Evolutionary conservation across 2,888 invertebrate species (phyloP), one percentile per base, ranked within the genome.

Genomic region (Lepetodrilus schrolli): DNA sequence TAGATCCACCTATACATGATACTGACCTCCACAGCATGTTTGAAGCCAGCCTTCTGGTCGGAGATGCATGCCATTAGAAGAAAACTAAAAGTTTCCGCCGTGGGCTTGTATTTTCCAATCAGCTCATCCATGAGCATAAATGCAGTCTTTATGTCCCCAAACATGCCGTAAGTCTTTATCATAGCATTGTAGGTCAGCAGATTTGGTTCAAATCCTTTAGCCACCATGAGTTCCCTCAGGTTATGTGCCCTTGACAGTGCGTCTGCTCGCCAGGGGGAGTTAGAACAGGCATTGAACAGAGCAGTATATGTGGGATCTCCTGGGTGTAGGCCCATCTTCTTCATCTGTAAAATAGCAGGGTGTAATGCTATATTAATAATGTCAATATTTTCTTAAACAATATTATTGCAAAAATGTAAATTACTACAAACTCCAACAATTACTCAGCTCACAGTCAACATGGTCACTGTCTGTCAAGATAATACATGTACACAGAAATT

Each of bases 141-240:
- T 0, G 97, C 95, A 43, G 93, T 94, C 74, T 93, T 87, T 20
- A 96, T 88, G 88, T 96, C 95, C 0, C 95, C 95, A 90, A 95
- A 95, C 75, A 94, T 92, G 0, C 96, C 96, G 91, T 95, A 98
- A 0, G 96, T 96, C 92, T 96, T 97, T 37, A 97, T 95, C 94
- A 97, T 95, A 2, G 95, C 93, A 92, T 96, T 94, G 86, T 95
- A 97, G 86, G 95, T 95, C 5, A 94, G 93, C 0, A 93, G 89
- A 88, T 96, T 96, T 2, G 95, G 93, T 17, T 79, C 34, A 78
- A 93, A 77, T 79, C 93, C 92, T 83, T 94, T 94, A 82, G 94
- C 93, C 66, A 92, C 89, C 93, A 97, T 94, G 2, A 93, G 91
- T 74, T 93, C 91, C 71, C 94, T 92, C 68, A 98, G 91, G 76